Conservation (phyloP, 2,888 invertebrate species). For the Petrolisthes manimaculis region DNA sequence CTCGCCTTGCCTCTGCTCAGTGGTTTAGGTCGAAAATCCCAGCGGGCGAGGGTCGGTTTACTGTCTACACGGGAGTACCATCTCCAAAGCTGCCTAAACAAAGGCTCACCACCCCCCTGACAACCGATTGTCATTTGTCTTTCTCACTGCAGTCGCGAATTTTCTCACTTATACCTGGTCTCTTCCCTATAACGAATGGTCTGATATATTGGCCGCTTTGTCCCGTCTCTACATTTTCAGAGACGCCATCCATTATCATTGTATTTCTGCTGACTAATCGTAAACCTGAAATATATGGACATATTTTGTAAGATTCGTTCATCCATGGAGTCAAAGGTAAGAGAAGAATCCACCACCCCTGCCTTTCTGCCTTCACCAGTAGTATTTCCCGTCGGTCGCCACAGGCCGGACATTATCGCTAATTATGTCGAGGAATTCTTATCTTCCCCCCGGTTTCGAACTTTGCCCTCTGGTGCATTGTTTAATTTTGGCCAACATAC, state of each 20-base stretch:
- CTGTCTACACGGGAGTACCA: background rate
- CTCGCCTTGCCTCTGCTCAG: background rate
- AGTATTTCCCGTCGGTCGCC: conserved; percentile 23
- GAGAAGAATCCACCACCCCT: background rate
- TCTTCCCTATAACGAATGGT: background rate
- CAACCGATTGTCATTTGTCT: conserved; percentile 50
- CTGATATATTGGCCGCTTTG: background rate
- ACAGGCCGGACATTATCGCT: conserved; percentile 28
- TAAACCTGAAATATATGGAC: background rate
- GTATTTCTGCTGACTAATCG: background rate
- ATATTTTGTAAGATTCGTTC: background rate
- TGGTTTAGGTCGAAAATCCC: background rate
- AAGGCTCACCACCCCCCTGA: conserved; percentile 31
- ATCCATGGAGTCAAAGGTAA: background rate
- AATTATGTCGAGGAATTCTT: conserved; percentile 22
- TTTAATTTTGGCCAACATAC: too few species aligned
- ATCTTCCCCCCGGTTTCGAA: background rate
- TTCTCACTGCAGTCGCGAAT: conserved; percentile 46
- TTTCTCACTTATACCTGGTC: background rate
- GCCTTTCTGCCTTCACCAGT: conserved; percentile 1
- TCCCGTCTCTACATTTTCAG: background rate
- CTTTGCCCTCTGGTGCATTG: background rate
- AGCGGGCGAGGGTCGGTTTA: background rate
- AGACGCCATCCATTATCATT: background rate
- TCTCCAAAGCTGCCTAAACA: conserved; percentile 31